Conservation (phyloP, 1,140 invertebrate genomes). For the Chironomus tepperi region DNA sequence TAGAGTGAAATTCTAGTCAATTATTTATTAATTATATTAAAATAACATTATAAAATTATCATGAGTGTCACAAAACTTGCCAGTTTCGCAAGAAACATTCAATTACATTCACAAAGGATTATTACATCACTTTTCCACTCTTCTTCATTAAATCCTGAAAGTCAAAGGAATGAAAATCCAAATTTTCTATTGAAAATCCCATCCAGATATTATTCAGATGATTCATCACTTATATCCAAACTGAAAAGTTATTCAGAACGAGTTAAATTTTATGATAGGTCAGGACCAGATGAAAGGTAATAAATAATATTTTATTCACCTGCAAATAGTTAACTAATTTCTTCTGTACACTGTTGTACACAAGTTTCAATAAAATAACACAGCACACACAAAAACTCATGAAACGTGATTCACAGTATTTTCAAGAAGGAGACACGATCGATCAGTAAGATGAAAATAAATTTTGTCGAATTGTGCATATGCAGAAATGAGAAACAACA, state of each 20-base stretch:
- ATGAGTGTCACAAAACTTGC: neutral
- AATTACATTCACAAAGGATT: neutral
- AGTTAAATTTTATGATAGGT: neutral
- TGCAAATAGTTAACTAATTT: too few relatives aligned
- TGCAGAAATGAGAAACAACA: neutral
- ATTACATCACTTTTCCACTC: neutral
- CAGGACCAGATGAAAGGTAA: neutral
- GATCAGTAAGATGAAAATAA: too few relatives aligned
- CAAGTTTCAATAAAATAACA: too few relatives aligned
- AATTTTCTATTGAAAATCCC: neutral
- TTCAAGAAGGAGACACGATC: neutral
- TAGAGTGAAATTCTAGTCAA: too few relatives aligned
- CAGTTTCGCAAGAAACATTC: neutral
- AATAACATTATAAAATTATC: too few relatives aligned
- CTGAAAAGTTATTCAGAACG: neutral
- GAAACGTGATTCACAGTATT: neutral
- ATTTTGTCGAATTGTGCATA: too few relatives aligned
- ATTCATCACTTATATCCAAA: neutral
- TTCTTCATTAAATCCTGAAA: neutral
- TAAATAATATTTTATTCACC: neutral
- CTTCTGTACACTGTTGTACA: too few relatives aligned
- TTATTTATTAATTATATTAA: too few relatives aligned
- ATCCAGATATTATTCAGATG: neutral
- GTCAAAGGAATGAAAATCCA: neutral
- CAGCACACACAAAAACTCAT: too few relatives aligned